Conservation (phyloP, 92 coral and sea anemone genomes). For the Epizoanthus stellaris region DNA sequence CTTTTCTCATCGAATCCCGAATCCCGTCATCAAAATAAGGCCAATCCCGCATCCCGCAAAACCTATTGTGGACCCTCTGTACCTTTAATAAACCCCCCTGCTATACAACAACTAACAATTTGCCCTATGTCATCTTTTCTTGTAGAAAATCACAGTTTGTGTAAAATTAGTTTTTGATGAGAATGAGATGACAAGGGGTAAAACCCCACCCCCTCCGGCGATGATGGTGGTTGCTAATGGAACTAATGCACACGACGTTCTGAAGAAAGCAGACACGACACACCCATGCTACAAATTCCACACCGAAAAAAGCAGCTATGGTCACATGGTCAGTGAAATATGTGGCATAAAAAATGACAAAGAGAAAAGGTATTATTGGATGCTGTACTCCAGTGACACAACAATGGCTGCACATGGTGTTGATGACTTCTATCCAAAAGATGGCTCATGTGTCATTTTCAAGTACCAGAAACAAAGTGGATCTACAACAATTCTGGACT, state of each 20-base stretch:
- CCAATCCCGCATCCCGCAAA: no score
- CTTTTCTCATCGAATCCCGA: no score
- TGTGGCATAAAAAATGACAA: slow-evolving; percentile 55
- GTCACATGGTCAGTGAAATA: slow-evolving; percentile 63
- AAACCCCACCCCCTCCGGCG: slow-evolving; percentile 35
- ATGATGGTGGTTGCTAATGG: slow-evolving; percentile 55
- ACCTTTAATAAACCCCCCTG: no score
- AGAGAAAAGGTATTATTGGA: slow-evolving; percentile 67
- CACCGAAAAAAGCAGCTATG: slow-evolving; percentile 46
- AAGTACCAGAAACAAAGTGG: slow-evolving; percentile 62
- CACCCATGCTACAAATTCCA: slow-evolving; percentile 69
- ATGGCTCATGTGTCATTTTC: slow-evolving; percentile 71
- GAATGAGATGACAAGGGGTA: slow-evolving; percentile 30
- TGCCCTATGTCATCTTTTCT: neutral
- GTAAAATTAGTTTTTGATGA: slow-evolving; percentile 64
- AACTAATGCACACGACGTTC: slow-evolving; percentile 64
- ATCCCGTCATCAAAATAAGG: no score
- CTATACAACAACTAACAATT: neutral
- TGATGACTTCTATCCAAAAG: slow-evolving; percentile 72
- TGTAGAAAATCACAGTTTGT: slow-evolving; percentile 73
- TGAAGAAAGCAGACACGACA: slow-evolving; percentile 56
- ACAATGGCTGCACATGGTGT: slow-evolving; percentile 66
- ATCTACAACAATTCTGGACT: neutral
- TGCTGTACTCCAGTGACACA: slow-evolving; percentile 59
- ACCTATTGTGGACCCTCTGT: no score